Base-by-base conservation (phyloP, 2,888 invertebrate species). In the Crioceris asparagi region DNA sequence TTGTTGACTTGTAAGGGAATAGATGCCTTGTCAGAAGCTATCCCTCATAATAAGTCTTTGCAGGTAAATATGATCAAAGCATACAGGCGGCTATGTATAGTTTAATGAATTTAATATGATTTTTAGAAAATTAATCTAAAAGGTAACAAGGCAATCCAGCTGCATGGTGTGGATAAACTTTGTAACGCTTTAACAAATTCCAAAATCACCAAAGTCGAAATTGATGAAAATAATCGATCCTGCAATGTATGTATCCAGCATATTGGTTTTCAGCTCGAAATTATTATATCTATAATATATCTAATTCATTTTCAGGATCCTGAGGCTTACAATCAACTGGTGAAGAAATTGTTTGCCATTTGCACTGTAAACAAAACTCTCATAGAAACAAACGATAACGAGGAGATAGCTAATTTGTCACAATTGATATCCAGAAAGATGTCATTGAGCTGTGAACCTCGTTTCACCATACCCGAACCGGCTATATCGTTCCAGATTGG, bases 101-200 rank as follows among this genome's bases (percentile, higher is more conserved):
- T n/a, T n/a, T 29, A 11, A 7, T 30, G n/a, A n/a, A n/a, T n/a
- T n/a, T 18, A 25, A 15, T 34, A 33, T 39, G 40, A 18, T 37
- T 44, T 46, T 26, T 40, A 61, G 60, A 59, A 62, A 55, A 53
- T 62, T 4, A 62, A 62, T 45, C 40, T 62, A 14, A 60, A 57
- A 47, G 61, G 61, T 12, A 62, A 62, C 36, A 62, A 61, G 44
- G 62, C 59, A 8, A 59, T 62, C 39, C 60, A 60, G 49, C 48
- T 54, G 10, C 44, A 49, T 26, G 60, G 61, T 5, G 54, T 62
- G 27, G 59, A 60, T 38, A 51, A 49, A 18, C 40, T 62, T 11
- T 59, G 61, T 34, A 49, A 56, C 38, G 60, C 60, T 17, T 48
- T 62, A 32, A 59, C 59, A 21, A 55, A 57, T 39, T 57, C 61